Base-by-base conservation (phyloP, 2,888 invertebrate species). In the Orthosia gothica region DNA sequence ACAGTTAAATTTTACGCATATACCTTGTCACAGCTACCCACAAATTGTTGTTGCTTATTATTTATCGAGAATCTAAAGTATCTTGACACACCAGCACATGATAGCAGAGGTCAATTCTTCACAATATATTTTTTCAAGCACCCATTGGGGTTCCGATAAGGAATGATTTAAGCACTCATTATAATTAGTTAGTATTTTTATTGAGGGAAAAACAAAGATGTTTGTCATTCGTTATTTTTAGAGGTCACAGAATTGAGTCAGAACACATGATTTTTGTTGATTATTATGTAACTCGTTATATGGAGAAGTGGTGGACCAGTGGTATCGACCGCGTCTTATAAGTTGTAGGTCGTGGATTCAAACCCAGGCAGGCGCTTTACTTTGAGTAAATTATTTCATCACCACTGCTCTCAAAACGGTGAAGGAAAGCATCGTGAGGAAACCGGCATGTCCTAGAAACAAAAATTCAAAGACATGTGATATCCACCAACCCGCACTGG, bases 61-160 rank as follows among this genome's bases (percentile, higher is more conserved):
- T 64, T 67, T 61, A 76, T 71, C 23, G 20, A 50, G 47, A 52
- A 72, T 67, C 45, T 61, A 49, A 49, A 61, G 40, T 67, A 70
- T 78, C 64, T 72, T 64, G 32, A 47, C 47, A 71, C 50, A 69
- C 57, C 63, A 76, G 63, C 64, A 59, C 5, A 23, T 26, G 80
- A 76, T 78, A 79, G n/a, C 64, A 55, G 69, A 64, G 85, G 84
- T 86, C 86, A 84, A 67, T 26, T 61, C 64, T 26, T 65, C 83
- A 77, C 64, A 32, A 40, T 40, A 73, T 67, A 69, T 84, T 76
- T 75, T 82, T 76, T 74, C 40, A 61, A 69, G 50, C 78, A 59
- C 70, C 82, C 82, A 68, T 80, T 87, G 82, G 81, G 83, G 80
- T 79, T 80, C 85, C n/a, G 87, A 83, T 88, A 83, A 83, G 32